A percentile compares a stretch with the other conserved stretches of the same genome.
Conservation (phyloP, 2,888 invertebrate species). For the Rosalia funebris region DNA sequence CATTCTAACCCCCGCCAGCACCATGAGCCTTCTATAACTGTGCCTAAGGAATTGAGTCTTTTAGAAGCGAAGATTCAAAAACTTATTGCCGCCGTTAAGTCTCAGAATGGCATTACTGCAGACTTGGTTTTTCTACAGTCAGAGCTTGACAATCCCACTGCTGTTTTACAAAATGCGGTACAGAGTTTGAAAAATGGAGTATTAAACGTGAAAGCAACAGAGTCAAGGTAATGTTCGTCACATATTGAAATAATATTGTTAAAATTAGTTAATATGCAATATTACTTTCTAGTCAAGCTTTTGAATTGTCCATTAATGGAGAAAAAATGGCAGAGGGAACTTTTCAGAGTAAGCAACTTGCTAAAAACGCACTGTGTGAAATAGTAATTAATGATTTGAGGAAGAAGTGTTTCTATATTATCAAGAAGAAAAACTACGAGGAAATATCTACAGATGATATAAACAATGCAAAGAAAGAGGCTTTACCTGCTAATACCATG, state of each 20-base stretch:
- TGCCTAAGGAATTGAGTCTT: neutral
- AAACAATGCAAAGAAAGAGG: slow-evolving; percentile 27
- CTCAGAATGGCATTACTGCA: slow-evolving; percentile 33
- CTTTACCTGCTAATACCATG: slow-evolving; percentile 29
- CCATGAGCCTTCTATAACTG: neutral
- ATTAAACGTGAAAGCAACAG: slow-evolving; percentile 15
- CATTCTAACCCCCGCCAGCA: neutral
- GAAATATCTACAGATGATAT: slow-evolving; percentile 46
- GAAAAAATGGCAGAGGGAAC: slow-evolving; percentile 36
- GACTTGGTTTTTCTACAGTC: slow-evolving; percentile 32
- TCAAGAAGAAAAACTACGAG: slow-evolving; percentile 47
- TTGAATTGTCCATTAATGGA: slow-evolving; percentile 28
- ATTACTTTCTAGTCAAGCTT: slow-evolving; percentile 18
- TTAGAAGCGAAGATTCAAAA: neutral
- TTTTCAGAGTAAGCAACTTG: slow-evolving; percentile 34
- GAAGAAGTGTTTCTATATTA: slow-evolving; percentile 49
- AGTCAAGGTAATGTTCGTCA: slow-evolving; percentile 19
- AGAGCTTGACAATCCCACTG: slow-evolving; percentile 32
- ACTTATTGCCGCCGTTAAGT: slow-evolving; percentile 33
- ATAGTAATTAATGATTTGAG: slow-evolving; percentile 44
- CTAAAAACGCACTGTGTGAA: slow-evolving; percentile 47
- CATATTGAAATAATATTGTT: neutral
- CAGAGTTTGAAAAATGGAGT: slow-evolving; percentile 35
- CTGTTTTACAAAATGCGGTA: slow-evolving; percentile 36
- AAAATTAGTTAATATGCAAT: neutral